Evolutionary conservation across 2,888 invertebrate genomes (phyloP).

Genomic region (Bedellia somnulentella): DNA sequence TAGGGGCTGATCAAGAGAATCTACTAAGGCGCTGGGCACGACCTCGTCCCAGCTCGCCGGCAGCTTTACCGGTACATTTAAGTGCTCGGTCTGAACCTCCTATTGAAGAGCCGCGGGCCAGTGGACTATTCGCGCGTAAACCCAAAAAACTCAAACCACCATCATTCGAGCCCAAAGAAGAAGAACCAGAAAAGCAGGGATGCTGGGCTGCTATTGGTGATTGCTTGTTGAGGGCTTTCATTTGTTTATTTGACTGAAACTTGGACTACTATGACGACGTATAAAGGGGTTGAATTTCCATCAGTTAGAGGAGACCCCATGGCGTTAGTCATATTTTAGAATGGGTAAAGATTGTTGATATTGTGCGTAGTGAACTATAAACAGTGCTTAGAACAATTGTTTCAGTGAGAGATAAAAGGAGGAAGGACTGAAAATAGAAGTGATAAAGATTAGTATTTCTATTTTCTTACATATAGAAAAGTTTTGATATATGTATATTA

Average conservation of each 20-base stretch:
- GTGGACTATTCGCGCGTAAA: slow-evolving; percentile 33
- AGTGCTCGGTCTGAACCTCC: slow-evolving; percentile 39
- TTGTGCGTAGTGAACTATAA: too few species aligned
- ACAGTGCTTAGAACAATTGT: too few species aligned
- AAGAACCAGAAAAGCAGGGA: slow-evolving; percentile 31
- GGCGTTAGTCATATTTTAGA: too few species aligned
- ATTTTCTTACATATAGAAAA: too few species aligned
- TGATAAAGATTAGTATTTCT: too few species aligned
- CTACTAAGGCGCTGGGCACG: slow-evolving; percentile 45
- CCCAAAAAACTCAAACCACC: slow-evolving; percentile 37
- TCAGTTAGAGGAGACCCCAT: too few species aligned
- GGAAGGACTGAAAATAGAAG: too few species aligned
- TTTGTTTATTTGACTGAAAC: slow-evolving; percentile 57
- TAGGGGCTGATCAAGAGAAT: slow-evolving; percentile 44
- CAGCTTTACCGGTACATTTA: slow-evolving; percentile 41
- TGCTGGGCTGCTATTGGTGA: slow-evolving; percentile 55
- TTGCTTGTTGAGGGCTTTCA: slow-evolving; percentile 47
- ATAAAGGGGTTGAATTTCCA: neutral
- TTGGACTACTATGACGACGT: neutral
- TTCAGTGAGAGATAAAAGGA: too few species aligned
- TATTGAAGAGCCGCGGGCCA: slow-evolving; percentile 29
- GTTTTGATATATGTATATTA: too few species aligned
- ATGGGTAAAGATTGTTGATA: too few species aligned
- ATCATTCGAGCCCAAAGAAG: slow-evolving; percentile 40
- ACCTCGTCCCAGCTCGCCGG: slow-evolving; percentile 35